A percentile compares a stretch with the other conserved stretches of the same genome.
Conservation (phyloP, 2,113 vertebrate species). For the Spizaetus ornatus region DNA sequence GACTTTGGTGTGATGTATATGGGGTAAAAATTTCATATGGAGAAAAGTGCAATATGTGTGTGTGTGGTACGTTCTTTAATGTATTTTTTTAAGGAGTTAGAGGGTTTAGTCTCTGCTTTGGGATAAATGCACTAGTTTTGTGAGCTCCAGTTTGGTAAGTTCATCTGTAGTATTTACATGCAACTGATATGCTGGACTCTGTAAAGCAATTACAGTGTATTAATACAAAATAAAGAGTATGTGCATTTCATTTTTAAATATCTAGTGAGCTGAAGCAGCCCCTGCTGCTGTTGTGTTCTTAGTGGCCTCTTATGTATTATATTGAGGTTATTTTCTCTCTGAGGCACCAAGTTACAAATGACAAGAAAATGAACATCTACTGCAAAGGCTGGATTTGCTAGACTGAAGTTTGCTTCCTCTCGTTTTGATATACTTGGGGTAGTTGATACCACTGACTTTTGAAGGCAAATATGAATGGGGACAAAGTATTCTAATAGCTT, state of each 20-base stretch:
- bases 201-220: slow-evolving; percentile 65
- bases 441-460: neutral
- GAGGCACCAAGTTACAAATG: neutral
- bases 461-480: neutral
- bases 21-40: slow-evolving; percentile 71
- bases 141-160: slow-evolving; percentile 62
- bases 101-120: slow-evolving; percentile 70
- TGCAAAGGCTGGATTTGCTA: neutral
- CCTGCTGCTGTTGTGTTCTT: neutral
- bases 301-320: neutral
- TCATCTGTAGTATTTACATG: slow-evolving; percentile 64
- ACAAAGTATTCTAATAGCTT: neutral
- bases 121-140: slow-evolving; percentile 69
- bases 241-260: neutral
- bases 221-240: slow-evolving; percentile 33
- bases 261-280: neutral
- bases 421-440: neutral
- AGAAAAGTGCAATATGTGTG: slow-evolving; percentile 78
- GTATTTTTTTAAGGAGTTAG: slow-evolving; percentile 70
- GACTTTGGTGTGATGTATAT: slow-evolving; percentile 69
- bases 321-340: neutral
- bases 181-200: slow-evolving; percentile 64
- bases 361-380: neutral
- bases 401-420: neutral
- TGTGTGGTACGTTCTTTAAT: slow-evolving; percentile 74